Conservation (phyloP, 1,140 invertebrate species). For the Hermatobates lingyangjiaoensis region DNA sequence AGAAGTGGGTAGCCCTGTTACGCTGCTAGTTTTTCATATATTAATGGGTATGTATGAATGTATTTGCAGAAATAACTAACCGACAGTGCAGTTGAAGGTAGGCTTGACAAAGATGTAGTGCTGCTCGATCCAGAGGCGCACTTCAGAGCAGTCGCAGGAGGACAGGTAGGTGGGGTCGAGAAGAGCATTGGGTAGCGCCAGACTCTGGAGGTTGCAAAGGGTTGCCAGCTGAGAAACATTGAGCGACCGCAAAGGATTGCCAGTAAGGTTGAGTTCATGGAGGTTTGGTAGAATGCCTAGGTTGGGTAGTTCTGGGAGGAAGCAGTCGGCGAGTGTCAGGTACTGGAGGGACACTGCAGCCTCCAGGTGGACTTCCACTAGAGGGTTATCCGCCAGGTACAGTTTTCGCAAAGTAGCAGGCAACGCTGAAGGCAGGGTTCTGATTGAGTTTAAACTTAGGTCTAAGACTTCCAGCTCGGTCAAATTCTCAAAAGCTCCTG, state of each 20-base stretch:
- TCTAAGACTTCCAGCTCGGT: slow-evolving; percentile 21
- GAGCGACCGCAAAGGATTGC: slow-evolving; percentile 9
- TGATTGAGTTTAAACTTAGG: slow-evolving; percentile 10
- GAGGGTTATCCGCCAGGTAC: slow-evolving; percentile 12
- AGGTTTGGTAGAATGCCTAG: slow-evolving; percentile 13
- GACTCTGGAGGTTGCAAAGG: slow-evolving; percentile 11
- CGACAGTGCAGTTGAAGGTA: slow-evolving; percentile 9
- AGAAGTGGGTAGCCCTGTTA: neutral
- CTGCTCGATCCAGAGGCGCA: slow-evolving; percentile 5
- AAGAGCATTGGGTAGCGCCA: slow-evolving; percentile 6
- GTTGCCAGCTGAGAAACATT: slow-evolving; percentile 11
- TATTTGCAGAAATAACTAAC: slow-evolving; percentile 5
- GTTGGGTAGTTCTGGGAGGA: slow-evolving; percentile 10
- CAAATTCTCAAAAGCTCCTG: slow-evolving; percentile 21
- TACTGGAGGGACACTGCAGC: slow-evolving; percentile 1
- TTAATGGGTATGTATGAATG: neutral
- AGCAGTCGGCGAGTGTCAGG: slow-evolving; percentile 6
- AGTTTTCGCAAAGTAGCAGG: slow-evolving; percentile 12
- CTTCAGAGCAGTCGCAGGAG: slow-evolving; percentile 8
- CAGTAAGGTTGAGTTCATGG: slow-evolving; percentile 11
- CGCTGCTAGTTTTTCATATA: neutral
- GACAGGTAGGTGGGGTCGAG: slow-evolving; percentile 1
- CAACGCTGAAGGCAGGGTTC: slow-evolving; percentile 6
- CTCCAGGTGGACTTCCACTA: neutral
- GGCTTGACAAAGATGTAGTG: slow-evolving; percentile 9